Base-by-base conservation (phyloP, 2,888 invertebrate species). In the Abrostola triplasia region DNA sequence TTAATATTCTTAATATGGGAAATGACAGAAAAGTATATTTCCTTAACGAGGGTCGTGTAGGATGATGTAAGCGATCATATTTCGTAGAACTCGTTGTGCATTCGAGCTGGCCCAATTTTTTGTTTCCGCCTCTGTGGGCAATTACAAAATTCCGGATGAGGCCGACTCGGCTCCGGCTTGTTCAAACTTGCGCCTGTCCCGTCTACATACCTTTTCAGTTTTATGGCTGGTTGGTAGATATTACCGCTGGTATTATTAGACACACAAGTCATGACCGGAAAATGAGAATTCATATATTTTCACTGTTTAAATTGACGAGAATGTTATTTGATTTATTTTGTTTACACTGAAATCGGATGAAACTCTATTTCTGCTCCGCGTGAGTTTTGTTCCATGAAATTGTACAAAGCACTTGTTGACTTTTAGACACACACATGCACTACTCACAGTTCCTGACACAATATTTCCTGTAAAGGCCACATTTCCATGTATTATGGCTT, bases 91-190 rank as follows among this genome's bases (percentile, higher is more conserved):
- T 77, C 79, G 75, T 77, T 68, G 64, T 72, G 71, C 70, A 78
- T 81, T 83, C 70, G 65, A 65, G 77, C 67, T 71, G 79, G 67
- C 76, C 79, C 77, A 81, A 76, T 83, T 86, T 75, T 85, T 86
- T 79, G 79, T 80, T 82, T 81, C 80, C 79, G 71, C 63, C 76
- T 77, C 68, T 81, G 77, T 76, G 76, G 76, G 78, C 88, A 88
- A 88, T 88, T 88, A 88, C 84, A 84, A 82, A 84, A 83, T 86
- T 82, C 83, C 83, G 80, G 84, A 86, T 81, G 70, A 72, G 73
- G 77, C 72, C 81, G 76, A 76, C 72, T 69, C 62, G 71, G 72
- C 73, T 65, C 61, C 67, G 65, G 79, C 71, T 83, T 82, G 80
- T 83, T 84, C 80, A 84, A 88, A 87, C 82, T 86, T 82, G 82